phyloP scores from a whole-genome alignment of 2,888 invertebrate species.

The Latrodectus elegans region DNA sequence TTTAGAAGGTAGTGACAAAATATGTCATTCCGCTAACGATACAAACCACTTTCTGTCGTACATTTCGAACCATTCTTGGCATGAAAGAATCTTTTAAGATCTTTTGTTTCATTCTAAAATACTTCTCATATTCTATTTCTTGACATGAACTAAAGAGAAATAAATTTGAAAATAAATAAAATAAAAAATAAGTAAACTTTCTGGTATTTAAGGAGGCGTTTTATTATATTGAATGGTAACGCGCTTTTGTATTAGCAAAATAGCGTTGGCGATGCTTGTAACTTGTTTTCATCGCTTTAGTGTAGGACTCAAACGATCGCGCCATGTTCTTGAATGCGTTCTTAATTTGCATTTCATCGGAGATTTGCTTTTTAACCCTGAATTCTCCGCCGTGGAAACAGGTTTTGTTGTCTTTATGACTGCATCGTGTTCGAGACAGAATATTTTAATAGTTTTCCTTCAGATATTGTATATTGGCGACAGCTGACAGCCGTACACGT shows the following conservation, averaged over 20 bases:
- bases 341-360: slow-evolving; percentile 1
- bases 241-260: background rate
- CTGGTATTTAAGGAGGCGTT: background rate
- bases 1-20: no score
- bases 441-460: no score
- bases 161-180: no score
- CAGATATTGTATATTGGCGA: no score
- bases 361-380: background rate
- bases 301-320: background rate
- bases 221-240: background rate
- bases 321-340: background rate
- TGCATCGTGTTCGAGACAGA: background rate
- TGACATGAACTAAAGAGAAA: no score
- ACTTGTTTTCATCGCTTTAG: background rate
- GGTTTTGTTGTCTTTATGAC: slow-evolving; percentile 4
- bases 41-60: background rate
- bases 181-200: no score
- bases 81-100: background rate
- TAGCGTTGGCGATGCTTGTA: slow-evolving; percentile 1
- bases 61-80: background rate
- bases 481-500: no score
- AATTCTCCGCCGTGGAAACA: background rate
- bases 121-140: background rate
- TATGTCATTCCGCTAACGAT: no score
- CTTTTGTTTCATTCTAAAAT: background rate